Evolutionary conservation across 1,140 invertebrate species (phyloP), one percentile per base, ranked within the genome.

Genomic region (Lordiphosa mommai): DNA sequence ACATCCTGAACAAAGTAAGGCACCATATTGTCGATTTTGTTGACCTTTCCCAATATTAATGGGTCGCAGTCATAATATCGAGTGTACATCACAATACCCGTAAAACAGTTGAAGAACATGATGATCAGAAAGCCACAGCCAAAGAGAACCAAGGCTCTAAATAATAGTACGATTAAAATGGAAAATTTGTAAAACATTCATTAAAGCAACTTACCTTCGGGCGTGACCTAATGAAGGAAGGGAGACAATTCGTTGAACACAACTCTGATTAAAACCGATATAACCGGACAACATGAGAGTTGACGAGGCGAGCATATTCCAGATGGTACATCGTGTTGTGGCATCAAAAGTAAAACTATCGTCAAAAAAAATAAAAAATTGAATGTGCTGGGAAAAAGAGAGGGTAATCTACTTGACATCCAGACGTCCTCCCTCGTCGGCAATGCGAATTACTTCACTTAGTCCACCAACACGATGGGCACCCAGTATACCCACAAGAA

Each of bases 41-140:
- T 58, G 3, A 88, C 86, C 5, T 52, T 32, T 0, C 86, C 86
- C 8, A 34, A 12, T 1, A 5, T 85, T 4, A 95, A 69, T 0
- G 94, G 94, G 89, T 96, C 94, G 85, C 94, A 96, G 55, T 93
- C 91, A 53, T 92, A 88, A 86, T 94, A 96, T 7, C 91, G 91
- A 0, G 93, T 93, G 63, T 92, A 95, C 58, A 96, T 92, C 1
- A 95, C 91, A 10, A 95, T 89, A 5, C 95, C 95, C 10, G 91
- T 93, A 55, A 91, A 93, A 69, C 92, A 93, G 65, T 91, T 91
- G 49, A 92, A 84, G 2, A 86, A 89, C 48, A 91, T 90, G 32
- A 92, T 91, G 10, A 68, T 41, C 0, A 90, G 38, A 43, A 91
- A 91, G 5, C 91, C 91, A 12, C 89, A 12, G 0, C 90, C 89